Evolutionary conservation across 2,888 invertebrate species (phyloP).

Genomic region (Tenthredo livida): DNA sequence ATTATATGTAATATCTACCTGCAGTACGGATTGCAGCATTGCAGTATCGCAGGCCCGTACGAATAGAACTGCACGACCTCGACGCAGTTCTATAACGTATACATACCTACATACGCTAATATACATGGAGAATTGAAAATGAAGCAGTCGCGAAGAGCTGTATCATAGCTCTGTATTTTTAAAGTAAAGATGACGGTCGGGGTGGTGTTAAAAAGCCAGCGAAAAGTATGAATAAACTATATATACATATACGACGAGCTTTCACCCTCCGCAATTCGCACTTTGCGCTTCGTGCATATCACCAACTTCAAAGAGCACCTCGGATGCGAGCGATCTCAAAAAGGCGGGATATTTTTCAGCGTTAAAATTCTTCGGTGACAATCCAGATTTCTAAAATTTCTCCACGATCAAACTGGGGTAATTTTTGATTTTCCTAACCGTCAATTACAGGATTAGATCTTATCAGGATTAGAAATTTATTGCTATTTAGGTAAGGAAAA

Average conservation of each 20-base stretch:
- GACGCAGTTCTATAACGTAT: neutral
- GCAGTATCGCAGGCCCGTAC: slow-evolving; percentile 13
- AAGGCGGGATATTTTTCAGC: neutral
- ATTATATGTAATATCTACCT: neutral
- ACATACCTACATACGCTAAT: neutral
- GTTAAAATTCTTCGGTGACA: neutral
- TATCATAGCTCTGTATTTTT: neutral
- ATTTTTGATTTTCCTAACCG: neutral
- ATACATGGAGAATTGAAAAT: neutral
- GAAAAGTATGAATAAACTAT: slow-evolving; percentile 42
- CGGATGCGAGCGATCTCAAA: neutral
- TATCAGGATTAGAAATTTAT: neutral
- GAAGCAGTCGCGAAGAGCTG: neutral
- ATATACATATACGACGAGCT: neutral
- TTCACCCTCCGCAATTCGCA: slow-evolving; percentile 29
- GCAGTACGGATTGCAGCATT: slow-evolving; percentile 18
- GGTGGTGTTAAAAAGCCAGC: neutral
- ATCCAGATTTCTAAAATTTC: neutral
- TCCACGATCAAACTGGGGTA: neutral
- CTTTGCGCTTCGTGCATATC: neutral
- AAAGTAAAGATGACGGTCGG: slow-evolving; percentile 9
- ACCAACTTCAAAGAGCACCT: slow-evolving; percentile 24
- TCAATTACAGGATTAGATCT: neutral
- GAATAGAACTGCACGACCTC: neutral
- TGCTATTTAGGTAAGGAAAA: neutral